Conservation (phyloP, 2,797 vertebrate genomes). For the Arrhamphus sclerolepis region DNA sequence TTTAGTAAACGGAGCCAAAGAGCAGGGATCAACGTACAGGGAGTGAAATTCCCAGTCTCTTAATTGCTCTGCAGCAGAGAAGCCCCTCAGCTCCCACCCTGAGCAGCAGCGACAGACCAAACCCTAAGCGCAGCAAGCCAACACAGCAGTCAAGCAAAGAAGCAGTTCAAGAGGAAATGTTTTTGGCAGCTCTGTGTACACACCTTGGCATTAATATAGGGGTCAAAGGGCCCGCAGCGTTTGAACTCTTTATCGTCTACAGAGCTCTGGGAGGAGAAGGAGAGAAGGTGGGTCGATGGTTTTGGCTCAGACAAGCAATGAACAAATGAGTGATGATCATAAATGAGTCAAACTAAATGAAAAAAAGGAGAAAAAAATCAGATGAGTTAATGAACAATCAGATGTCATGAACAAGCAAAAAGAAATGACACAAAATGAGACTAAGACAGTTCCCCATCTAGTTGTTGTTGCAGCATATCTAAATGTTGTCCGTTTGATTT, state of each 20-base stretch:
- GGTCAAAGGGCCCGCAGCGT: conserved; percentile 99
- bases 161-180: conserved; percentile 46
- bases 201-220: conserved; percentile 99
- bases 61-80: conserved; percentile 31
- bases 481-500: too few species aligned
- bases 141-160: conserved; percentile 58
- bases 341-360: conserved; percentile 61
- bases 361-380: conserved; percentile 41
- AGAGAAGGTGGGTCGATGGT: conserved; percentile 85
- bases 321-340: conserved; percentile 73
- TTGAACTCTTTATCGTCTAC: conserved; percentile 99
- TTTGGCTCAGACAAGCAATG: conserved; percentile 81
- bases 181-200: conserved; percentile 85
- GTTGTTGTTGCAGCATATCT: neutral
- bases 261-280: conserved; percentile 96
- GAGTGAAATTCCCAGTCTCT: conserved; percentile 37
- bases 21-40: conserved; percentile 17
- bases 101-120: conserved; percentile 43
- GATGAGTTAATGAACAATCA: conserved; percentile 74
- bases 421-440: conserved; percentile 74
- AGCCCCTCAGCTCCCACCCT: conserved; percentile 5
- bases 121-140: conserved; percentile 51
- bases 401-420: conserved; percentile 60
- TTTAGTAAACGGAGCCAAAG: neutral
- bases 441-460: neutral